Base-by-base conservation (phyloP, 2,888 invertebrate species). In the Sminthurinus aureus region DNA sequence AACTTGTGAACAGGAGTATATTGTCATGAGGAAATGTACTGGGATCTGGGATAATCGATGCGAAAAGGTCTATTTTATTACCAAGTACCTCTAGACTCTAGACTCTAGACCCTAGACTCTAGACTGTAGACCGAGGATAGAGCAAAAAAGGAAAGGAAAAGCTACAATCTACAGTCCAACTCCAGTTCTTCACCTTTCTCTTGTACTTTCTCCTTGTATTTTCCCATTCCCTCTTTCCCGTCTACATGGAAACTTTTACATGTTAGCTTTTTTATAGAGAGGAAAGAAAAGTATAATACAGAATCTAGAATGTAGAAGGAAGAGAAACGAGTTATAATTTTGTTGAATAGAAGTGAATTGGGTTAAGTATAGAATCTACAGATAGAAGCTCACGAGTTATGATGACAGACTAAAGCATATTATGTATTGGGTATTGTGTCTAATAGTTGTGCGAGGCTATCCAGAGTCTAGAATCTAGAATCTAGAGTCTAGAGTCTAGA, bases 41-140 rank as follows among this genome's bases (percentile, higher is more conserved):
- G 66, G 66, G 79, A 79, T 79, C 66, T 66, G 66, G 66, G 79
- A 79, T 79, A 79, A 79, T 79, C 79, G 79, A 79, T 79, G 66
- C 6, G 38, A 38, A 38, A 38, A 38, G 38, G 38, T 38, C 38
- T 38, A 38, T 38, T 38, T 38, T 38, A 38, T 38, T 38, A 38
- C 38, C 38, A 38, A 38, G 38, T 38, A 6, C 38, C 38, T 38
- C 1, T 4, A 38, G 1, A 38, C 38, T 38, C 38, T 6, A 38
- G 38, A 38, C 38, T n/a, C 38, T 4, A 38, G 38, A 6, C 38
- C 6, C 1, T 4, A 38, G 1, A 38, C 38, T 38, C 38, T 6
- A 38, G 38, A 38, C 38, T n/a, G 38, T 1, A 38, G 38, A 38
- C 1, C 6, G 38, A 38, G 50, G 20, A 52, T 15, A 76, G 51